Evolutionary conservation across 2,888 invertebrate genomes (phyloP).

Genomic region (Eupithecia pulchellata): DNA sequence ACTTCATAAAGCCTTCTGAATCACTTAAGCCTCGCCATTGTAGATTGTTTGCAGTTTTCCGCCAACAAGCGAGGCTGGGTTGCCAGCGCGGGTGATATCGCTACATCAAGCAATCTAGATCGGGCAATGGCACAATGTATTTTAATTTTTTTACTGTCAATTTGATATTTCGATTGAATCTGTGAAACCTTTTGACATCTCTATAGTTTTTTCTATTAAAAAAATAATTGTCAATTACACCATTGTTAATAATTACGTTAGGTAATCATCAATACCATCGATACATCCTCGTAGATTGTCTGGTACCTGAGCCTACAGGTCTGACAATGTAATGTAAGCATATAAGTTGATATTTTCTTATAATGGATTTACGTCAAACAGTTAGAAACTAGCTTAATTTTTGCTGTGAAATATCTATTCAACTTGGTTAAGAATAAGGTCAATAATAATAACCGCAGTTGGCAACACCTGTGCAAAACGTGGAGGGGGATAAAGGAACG

Average conservation of each 20-base stretch:
- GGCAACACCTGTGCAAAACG: constrained; percentile 13
- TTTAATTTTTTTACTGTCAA: too few species aligned
- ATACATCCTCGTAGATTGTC: neutral
- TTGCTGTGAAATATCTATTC: neutral
- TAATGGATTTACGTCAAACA: neutral
- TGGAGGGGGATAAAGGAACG: constrained; percentile 20
- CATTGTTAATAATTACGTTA: neutral
- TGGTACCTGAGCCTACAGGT: neutral
- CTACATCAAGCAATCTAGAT: neutral
- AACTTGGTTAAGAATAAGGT: neutral
- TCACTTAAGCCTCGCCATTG: constrained; percentile 34
- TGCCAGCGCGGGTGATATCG: neutral
- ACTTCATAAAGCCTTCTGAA: constrained; percentile 26
- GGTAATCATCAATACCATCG: neutral
- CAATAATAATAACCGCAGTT: constrained; percentile 13
- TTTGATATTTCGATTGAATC: too few species aligned
- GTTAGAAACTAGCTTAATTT: neutral
- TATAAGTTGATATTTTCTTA: neutral
- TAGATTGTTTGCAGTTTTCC: constrained; percentile 37
- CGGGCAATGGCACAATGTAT: too few species aligned
- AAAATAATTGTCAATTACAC: neutral
- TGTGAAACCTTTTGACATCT: neutral
- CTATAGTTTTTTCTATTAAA: neutral
- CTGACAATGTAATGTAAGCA: too few species aligned
- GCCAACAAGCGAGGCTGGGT: constrained; percentile 13